These are phyloP conservation scores for Pseudomugil tenellus DNA, from an alignment of 2,797 vertebrate species.

Conservation along the genomic window DNA sequence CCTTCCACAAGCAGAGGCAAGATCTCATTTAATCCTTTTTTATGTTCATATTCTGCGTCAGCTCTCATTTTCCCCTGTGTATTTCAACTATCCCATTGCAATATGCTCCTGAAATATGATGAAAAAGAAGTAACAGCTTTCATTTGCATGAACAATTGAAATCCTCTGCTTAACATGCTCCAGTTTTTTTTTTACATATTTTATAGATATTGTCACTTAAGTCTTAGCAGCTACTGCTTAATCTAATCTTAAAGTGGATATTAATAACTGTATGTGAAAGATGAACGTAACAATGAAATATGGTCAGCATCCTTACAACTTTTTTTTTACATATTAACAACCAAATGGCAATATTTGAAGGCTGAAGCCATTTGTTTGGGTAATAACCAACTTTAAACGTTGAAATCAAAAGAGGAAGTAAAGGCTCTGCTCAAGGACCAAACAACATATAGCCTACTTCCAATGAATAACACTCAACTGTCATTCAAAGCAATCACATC, in stretches of 20 bases:
- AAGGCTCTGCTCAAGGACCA: background rate
- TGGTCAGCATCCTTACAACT: background rate
- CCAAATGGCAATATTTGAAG: background rate
- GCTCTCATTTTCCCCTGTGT: constrained; percentile 8
- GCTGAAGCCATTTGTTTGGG: background rate
- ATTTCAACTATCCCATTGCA: constrained; percentile 11
- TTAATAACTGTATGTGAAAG: background rate
- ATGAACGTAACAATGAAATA: background rate
- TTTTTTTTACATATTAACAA: background rate
- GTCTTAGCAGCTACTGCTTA: background rate
- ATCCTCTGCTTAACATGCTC: background rate
- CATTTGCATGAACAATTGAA: background rate
- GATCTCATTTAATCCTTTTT: constrained; percentile 61
- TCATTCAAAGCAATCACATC: background rate
- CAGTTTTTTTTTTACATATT: too few relatives aligned
- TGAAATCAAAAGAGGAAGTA: too few relatives aligned
- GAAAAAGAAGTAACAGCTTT: background rate
- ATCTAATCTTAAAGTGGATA: background rate
- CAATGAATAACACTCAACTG: background rate
- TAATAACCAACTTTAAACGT: background rate
- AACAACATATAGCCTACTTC: too few relatives aligned
- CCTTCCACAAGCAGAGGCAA: constrained; percentile 48
- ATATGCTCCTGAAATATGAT: background rate
- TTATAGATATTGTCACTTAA: background rate
- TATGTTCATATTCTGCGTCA: constrained; percentile 17